Base-by-base conservation (phyloP, 2,113 vertebrate species). In the Crotalus helleri region DNA sequence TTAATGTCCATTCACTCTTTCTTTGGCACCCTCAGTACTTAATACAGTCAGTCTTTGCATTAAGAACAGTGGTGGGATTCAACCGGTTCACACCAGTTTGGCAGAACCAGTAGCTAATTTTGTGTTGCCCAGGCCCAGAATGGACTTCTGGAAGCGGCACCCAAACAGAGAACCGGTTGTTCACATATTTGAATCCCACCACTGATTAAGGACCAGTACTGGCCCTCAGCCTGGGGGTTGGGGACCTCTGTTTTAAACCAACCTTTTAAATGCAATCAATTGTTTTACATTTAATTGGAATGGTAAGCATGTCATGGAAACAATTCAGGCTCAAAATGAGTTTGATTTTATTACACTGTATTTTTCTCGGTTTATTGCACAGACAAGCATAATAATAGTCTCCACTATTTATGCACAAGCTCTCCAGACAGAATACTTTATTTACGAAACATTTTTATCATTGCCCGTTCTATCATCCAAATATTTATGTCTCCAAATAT, bases 401-500 rank as follows among this genome's bases (percentile, higher is more conserved):
- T 39, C 33, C 10, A 15, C 24, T 26, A 15, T 51, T 29, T 64
- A 39, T 85, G 19, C 58, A 1, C 11, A 55, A 61, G 3, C 89
- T 11, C 6, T 54, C 1, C 61, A 44, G 0, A 53, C 12, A 11
- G 33, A 23, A 33, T 8, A 29, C 29, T 85, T 59, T 64, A 49
- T 85, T 95, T 53, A 13, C 89, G 23, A 24, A 90, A 54, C 46
- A 93, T 89, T 54, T 2, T 61, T 1, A 23, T 29, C 89, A 54
- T 17, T 15, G 94, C 91, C 2, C 12, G 23, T 95, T 95, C 69
- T 44, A 44, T 39, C 74, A 21, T 81, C 17, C 33, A 81, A 55
- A 29, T 55, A 44, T 53, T 54, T 54, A 39, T 88, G 17, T 26
- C 51, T 86, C 11, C 12, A 19, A 81, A 44, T 91, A 53, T 33